Percentiles rank a stretch among this genome's conserved stretches.
phyloP scores from a whole-genome alignment of 2,888 invertebrate genomes.

The Tolmerus cingulatus region DNA sequence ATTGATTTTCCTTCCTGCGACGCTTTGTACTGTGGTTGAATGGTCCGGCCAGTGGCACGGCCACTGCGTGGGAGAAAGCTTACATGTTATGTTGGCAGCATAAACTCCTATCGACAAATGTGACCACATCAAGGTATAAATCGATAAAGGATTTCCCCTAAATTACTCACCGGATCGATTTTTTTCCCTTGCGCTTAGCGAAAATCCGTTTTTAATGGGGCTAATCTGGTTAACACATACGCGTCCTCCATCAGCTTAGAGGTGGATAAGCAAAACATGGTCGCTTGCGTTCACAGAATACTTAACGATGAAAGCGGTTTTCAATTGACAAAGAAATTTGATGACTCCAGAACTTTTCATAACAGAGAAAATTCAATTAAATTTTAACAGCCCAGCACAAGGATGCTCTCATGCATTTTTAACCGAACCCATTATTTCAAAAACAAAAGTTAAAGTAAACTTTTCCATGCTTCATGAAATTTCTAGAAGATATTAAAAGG shows the following conservation, averaged over 20 bases:
- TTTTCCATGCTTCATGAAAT: background rate
- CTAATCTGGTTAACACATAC: background rate
- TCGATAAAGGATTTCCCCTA: background rate
- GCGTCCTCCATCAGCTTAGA: background rate
- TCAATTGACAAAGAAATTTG: background rate
- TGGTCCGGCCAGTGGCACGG: background rate
- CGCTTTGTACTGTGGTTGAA: background rate
- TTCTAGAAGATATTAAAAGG: background rate
- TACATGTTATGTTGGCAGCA: background rate
- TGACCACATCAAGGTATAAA: background rate
- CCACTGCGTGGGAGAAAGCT: background rate
- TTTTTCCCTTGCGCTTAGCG: background rate
- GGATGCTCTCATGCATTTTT: background rate
- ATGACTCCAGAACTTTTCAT: background rate
- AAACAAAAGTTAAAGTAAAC: background rate
- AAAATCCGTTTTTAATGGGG: slow-evolving; percentile 24
- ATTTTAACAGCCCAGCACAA: background rate
- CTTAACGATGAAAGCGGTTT: background rate
- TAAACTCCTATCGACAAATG: background rate
- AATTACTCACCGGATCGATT: background rate
- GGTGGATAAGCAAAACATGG: background rate
- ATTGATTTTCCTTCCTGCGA: slow-evolving; percentile 3
- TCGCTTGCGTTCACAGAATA: background rate
- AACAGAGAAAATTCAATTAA: background rate
- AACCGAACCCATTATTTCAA: background rate